A percentile compares a stretch with the other conserved stretches of the same genome.
These are phyloP conservation scores for Mythimna ferrago DNA, from an alignment of 2,888 invertebrate genomes.

Conservation along the genomic window DNA sequence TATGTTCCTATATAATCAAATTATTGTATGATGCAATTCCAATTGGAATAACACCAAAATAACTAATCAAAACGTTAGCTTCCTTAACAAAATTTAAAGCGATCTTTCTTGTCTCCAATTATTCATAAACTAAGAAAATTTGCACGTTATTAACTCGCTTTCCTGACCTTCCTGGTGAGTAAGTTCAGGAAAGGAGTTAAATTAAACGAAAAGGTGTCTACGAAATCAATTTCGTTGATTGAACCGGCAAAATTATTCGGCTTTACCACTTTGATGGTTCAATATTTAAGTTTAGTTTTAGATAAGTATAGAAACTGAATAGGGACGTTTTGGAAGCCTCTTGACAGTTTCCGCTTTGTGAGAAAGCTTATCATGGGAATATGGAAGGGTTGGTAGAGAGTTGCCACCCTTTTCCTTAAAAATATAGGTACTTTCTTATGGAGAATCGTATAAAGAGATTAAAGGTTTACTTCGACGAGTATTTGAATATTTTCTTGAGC, in stretches of 20 bases:
- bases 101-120: not conserved
- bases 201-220: slow-evolving; percentile 12
- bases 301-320: not conserved
- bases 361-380: slow-evolving; percentile 4
- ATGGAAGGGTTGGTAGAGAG: not conserved
- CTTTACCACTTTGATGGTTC: slow-evolving; percentile 8
- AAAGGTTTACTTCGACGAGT: not conserved
- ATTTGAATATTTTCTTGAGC: slow-evolving; percentile 9
- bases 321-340: not conserved
- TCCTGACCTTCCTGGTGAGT: not conserved
- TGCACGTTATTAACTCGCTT: slow-evolving; percentile 19
- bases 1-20: no score
- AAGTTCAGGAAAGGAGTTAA: slow-evolving; percentile 27
- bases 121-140: slow-evolving; percentile 44
- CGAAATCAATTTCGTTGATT: slow-evolving; percentile 51
- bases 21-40: no score
- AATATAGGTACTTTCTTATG: not conserved
- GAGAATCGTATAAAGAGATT: slow-evolving; percentile 1
- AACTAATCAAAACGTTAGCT: not conserved
- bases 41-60: no score
- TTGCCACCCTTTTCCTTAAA: not conserved
- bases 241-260: slow-evolving; percentile 8
- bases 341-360: not conserved
- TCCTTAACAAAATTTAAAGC: not conserved
- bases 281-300: slow-evolving; percentile 31